Evolutionary conservation across 2,797 vertebrate species (phyloP).

Genomic region (Poeciliopsis presidionis): DNA sequence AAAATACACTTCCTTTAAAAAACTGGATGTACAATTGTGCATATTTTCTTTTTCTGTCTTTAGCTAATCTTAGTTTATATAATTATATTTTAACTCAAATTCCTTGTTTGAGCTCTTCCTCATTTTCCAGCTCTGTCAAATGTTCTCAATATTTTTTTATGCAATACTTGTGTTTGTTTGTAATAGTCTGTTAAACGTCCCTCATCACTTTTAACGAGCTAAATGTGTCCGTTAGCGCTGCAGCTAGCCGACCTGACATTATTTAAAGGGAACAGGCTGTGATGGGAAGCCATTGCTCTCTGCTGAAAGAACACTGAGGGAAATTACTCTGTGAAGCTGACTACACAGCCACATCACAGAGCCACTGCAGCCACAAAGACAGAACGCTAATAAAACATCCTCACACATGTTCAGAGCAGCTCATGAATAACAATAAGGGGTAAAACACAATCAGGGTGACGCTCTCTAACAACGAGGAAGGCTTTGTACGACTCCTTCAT

Average conservation of each 20-base stretch:
- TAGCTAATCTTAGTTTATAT: too few relatives aligned
- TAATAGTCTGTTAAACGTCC: constrained; percentile 42
- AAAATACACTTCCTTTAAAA: not conserved
- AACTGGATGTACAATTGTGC: not conserved
- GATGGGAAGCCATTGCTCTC: constrained; percentile 63
- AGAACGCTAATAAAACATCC: constrained; percentile 68
- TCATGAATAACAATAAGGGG: constrained; percentile 75
- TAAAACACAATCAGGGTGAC: constrained; percentile 58
- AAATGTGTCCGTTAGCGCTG: constrained; percentile 17
- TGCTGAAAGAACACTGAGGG: constrained; percentile 69
- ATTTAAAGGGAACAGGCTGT: constrained; percentile 44
- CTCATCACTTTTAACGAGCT: constrained; percentile 48
- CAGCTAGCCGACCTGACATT: constrained; percentile 31
- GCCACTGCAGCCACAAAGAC: constrained; percentile 67
- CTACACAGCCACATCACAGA: constrained; percentile 68
- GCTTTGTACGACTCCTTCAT: constrained; percentile 48
- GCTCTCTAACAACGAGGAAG: constrained; percentile 58
- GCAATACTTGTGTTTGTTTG: constrained; percentile 18
- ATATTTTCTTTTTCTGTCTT: not conserved
- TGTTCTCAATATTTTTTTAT: not conserved
- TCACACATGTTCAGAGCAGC: constrained; percentile 49
- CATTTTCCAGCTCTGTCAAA: not conserved
- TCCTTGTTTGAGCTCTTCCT: not conserved
- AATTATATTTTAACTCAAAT: not conserved
- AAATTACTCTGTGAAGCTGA: constrained; percentile 74